Conservation (phyloP, 2,797 vertebrate genomes). For the Coluber constrictor region DNA sequence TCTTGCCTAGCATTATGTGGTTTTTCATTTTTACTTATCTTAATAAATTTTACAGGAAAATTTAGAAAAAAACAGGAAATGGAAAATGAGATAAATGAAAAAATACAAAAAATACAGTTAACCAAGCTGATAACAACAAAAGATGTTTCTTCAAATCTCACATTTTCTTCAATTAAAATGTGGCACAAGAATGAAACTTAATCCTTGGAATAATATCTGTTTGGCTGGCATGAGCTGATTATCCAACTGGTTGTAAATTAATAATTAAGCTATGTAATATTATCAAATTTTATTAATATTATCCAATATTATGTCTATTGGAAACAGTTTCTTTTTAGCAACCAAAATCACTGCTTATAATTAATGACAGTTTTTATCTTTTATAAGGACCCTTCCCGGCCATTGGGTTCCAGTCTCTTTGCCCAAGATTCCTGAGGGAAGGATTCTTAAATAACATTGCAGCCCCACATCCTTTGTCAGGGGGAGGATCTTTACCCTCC, state of each 20-base stretch:
- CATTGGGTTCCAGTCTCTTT: constrained; percentile 76
- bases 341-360: constrained; percentile 46
- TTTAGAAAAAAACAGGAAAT: not conserved
- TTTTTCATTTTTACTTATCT: not conserved
- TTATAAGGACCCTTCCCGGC: constrained; percentile 76
- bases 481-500: constrained; percentile 73
- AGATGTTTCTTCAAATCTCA: not conserved
- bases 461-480: constrained; percentile 71
- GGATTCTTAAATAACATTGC: constrained; percentile 77
- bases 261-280: constrained; percentile 27
- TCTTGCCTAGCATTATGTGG: not conserved
- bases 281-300: no score
- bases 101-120: not conserved
- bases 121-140: not conserved
- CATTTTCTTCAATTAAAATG: not conserved
- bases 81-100: not conserved
- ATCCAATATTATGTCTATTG: constrained; percentile 30
- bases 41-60: not conserved
- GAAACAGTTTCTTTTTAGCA: constrained; percentile 52
- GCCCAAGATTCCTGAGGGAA: constrained; percentile 75
- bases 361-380: constrained; percentile 71
- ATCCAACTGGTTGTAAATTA: constrained; percentile 4
- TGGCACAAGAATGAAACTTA: not conserved
- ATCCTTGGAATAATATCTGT: not conserved
- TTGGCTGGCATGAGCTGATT: not conserved